Conservation (phyloP, 2,797 vertebrate species). For the Neosalanx taihuensis region DNA sequence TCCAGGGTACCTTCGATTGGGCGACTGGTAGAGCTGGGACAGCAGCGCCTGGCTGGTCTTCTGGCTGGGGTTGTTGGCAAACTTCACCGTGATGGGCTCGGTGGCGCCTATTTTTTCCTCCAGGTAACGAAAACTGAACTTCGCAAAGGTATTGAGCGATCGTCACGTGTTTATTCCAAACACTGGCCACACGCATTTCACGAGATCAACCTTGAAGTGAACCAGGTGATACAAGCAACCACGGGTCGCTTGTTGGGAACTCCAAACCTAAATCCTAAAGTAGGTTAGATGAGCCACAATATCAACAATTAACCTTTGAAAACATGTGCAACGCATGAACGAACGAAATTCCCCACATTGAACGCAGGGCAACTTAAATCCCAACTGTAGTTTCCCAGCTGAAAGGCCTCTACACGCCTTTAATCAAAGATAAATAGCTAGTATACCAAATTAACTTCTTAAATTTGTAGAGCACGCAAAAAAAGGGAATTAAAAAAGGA, state of each 20-base stretch:
- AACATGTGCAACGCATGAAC: neutral
- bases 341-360: neutral
- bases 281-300: neutral
- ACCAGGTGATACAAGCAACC: too few species aligned
- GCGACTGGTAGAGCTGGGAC: slow-evolving; percentile 97
- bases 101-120: slow-evolving; percentile 70
- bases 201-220: too few species aligned
- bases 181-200: too few species aligned
- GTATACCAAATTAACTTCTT: neutral
- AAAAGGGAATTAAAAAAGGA: too few species aligned
- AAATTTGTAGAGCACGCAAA: too few species aligned
- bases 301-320: neutral
- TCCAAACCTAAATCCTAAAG: neutral
- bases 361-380: neutral
- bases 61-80: slow-evolving; percentile 99
- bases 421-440: neutral
- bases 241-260: too few species aligned
- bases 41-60: slow-evolving; percentile 97
- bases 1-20: slow-evolving; percentile 95
- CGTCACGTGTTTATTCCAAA: too few species aligned
- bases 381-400: neutral
- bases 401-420: neutral
- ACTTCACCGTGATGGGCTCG: slow-evolving; percentile 98
- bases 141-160: too few species aligned
- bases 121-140: too few species aligned